phyloP scores from a whole-genome alignment of 2,113 vertebrate species.

The human region DNA sequence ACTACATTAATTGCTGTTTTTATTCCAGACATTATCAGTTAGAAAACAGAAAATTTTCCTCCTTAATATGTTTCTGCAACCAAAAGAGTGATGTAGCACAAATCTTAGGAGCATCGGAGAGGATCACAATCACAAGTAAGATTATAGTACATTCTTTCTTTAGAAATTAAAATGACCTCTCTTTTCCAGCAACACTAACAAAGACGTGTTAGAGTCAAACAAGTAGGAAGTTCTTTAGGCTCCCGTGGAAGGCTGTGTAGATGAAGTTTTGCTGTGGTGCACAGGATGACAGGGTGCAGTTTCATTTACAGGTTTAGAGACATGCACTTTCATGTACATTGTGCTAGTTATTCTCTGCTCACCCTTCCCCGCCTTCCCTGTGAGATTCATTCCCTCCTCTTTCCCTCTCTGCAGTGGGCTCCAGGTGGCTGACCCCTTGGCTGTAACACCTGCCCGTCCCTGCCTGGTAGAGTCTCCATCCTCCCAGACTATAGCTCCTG shows the following conservation, averaged over 20 bases:
- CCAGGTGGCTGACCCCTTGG: not conserved
- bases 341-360: not conserved
- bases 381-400: not conserved
- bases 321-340: not conserved
- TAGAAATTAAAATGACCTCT: not conserved
- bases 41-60: not conserved
- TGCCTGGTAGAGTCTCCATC: not conserved
- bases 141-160: not conserved
- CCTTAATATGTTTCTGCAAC: not conserved
- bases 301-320: not conserved
- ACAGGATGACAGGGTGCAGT: not conserved
- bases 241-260: not conserved
- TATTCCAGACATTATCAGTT: not conserved
- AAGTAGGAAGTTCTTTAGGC: not conserved
- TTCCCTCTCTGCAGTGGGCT: not conserved
- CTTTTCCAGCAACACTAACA: not conserved
- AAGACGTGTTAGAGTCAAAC: not conserved
- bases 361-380: not conserved
- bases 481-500: not conserved
- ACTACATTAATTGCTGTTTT: not conserved
- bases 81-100: not conserved
- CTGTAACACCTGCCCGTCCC: not conserved
- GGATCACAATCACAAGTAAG: not conserved
- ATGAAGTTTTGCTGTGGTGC: not conserved
- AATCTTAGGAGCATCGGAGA: not conserved